Evolutionary conservation across 2,888 invertebrate genomes (phyloP).

Genomic region (Drosophila dives): DNA sequence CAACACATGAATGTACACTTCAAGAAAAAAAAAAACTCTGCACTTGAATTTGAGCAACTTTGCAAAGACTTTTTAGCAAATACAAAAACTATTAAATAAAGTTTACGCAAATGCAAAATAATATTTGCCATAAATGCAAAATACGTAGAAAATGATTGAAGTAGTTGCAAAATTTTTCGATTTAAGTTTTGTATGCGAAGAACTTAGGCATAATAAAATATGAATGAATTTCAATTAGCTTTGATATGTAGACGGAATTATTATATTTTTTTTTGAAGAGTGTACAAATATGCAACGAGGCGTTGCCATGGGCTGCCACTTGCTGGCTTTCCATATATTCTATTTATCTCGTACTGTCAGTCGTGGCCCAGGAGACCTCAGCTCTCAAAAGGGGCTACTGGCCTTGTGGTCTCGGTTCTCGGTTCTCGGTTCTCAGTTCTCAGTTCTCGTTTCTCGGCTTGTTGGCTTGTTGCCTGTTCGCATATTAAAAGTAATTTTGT

Average conservation of each 20-base stretch:
- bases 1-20: constrained; percentile 20
- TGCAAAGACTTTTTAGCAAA: neutral
- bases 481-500: constrained; percentile 78
- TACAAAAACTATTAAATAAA: neutral
- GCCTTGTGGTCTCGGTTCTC: constrained; percentile 12
- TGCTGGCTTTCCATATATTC: constrained; percentile 53
- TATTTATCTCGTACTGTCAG: constrained; percentile 73
- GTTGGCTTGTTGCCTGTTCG: constrained; percentile 17
- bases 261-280: constrained; percentile 1
- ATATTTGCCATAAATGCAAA: neutral
- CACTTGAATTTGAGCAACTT: neutral
- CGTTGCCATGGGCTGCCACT: constrained; percentile 32
- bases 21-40: neutral
- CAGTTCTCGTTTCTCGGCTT: constrained; percentile 9
- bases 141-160: neutral
- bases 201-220: neutral
- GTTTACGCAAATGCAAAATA: neutral
- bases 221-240: neutral
- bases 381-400: constrained; percentile 12
- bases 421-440: constrained; percentile 8
- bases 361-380: constrained; percentile 16
- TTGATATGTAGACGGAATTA: neutral
- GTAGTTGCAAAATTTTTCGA: neutral
- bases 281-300: constrained; percentile 4
- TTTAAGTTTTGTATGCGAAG: neutral